These are phyloP conservation scores for Dunckerocampus dactyliophorus DNA, from an alignment of 2,113 vertebrate genomes.

Conservation along the genomic window DNA sequence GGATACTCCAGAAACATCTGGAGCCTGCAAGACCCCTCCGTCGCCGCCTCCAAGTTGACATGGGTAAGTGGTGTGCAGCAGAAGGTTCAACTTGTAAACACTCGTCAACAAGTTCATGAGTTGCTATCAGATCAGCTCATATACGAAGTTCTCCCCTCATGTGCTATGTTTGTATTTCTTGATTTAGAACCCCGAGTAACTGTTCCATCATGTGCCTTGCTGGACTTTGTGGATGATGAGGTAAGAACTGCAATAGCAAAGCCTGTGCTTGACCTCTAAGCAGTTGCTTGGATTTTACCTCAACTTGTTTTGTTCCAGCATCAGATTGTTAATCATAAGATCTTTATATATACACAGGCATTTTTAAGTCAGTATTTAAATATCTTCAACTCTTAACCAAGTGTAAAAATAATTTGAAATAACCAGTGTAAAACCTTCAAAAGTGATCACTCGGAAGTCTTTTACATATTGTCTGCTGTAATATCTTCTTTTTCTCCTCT, in stretches of 20 bases:
- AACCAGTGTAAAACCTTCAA: too few species aligned
- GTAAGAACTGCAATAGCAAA: slow-evolving; percentile 26
- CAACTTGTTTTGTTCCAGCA: neutral
- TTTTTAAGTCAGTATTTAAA: too few species aligned
- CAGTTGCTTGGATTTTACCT: neutral
- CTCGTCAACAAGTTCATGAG: neutral
- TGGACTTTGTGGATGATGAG: slow-evolving; percentile 26
- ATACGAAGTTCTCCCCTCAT: neutral
- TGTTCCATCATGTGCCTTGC: slow-evolving; percentile 24
- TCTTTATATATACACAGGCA: neutral
- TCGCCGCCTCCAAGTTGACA: slow-evolving; percentile 37
- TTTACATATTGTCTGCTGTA: too few species aligned
- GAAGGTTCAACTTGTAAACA: neutral
- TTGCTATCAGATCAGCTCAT: neutral
- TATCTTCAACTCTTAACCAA: too few species aligned
- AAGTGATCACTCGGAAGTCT: too few species aligned
- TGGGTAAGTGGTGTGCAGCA: slow-evolving; percentile 35
- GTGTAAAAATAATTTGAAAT: too few species aligned
- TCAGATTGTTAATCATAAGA: neutral
- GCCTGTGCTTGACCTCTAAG: neutral
- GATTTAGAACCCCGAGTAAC: slow-evolving; percentile 29
- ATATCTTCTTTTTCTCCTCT: too few species aligned
- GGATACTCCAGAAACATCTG: slow-evolving; percentile 58
- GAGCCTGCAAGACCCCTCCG: slow-evolving; percentile 74
- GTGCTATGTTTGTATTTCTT: neutral